These are phyloP conservation scores for Anthoptus insignis DNA, from an alignment of 2,888 invertebrate genomes.

Conservation along the genomic window DNA sequence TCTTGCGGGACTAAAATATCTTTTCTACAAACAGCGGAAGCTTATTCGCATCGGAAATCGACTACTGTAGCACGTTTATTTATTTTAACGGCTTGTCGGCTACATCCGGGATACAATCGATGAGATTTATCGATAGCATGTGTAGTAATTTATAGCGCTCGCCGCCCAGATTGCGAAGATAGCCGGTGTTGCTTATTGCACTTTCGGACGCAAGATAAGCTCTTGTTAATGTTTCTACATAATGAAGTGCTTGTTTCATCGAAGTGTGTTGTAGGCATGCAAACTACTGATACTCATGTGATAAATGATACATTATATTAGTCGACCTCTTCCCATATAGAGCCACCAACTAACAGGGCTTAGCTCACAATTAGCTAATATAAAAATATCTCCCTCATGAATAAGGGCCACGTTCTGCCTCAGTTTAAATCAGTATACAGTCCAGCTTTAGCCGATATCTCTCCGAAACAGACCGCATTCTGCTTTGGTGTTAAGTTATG, in stretches of 20 bases:
- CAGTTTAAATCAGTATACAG: constrained; percentile 23
- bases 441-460: constrained; percentile 18
- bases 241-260: neutral
- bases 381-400: neutral
- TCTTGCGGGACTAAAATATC: constrained; percentile 29
- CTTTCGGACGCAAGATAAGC: constrained; percentile 12
- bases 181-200: constrained; percentile 33
- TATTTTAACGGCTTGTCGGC: constrained; percentile 81
- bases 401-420: neutral
- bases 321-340: no score
- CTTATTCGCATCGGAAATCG: constrained; percentile 68
- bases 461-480: constrained; percentile 20
- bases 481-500: neutral
- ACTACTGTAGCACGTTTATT: constrained; percentile 75
- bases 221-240: neutral
- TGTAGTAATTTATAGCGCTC: constrained; percentile 46
- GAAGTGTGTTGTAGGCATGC: neutral
- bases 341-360: no score
- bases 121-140: constrained; percentile 64
- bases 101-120: constrained; percentile 73
- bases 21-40: constrained; percentile 35
- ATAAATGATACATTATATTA: no score
- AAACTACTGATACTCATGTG: no score
- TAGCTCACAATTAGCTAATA: no score
- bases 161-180: constrained; percentile 20